phyloP scores from a whole-genome alignment of 2,113 vertebrate genomes.

The Capra hircus region DNA sequence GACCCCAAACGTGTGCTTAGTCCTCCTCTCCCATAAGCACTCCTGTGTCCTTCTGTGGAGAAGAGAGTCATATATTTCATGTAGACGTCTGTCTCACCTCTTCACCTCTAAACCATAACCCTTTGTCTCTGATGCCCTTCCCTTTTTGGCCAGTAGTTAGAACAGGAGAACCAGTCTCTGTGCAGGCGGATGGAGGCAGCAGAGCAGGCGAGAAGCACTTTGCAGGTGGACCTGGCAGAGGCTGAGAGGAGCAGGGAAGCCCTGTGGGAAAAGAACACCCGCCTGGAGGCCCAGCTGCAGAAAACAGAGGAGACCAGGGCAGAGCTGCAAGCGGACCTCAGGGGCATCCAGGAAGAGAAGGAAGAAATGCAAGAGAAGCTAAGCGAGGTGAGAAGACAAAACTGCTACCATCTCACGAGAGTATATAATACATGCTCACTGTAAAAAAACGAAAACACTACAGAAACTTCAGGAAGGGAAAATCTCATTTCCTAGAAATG shows the following conservation, averaged over 20 bases:
- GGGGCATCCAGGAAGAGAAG: slow-evolving; percentile 68
- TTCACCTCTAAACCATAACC: not conserved
- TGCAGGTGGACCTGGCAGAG: slow-evolving; percentile 73
- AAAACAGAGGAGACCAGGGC: slow-evolving; percentile 67
- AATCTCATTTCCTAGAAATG: not conserved
- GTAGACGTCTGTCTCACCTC: not conserved
- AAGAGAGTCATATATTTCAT: not conserved
- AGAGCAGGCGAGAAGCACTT: slow-evolving; percentile 66
- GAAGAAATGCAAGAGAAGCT: slow-evolving; percentile 69
- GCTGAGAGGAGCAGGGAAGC: slow-evolving; percentile 63
- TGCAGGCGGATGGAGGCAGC: slow-evolving; percentile 67
- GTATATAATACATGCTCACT: not conserved
- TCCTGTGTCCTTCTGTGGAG: not conserved
- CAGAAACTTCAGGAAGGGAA: not conserved
- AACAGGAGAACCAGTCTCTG: slow-evolving; percentile 80
- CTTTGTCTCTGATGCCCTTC: not conserved
- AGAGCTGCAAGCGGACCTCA: slow-evolving; percentile 67
- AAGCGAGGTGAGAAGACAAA: slow-evolving; percentile 77
- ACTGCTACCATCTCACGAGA: not conserved
- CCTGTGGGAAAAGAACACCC: slow-evolving; percentile 71
- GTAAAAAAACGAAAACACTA: not conserved
- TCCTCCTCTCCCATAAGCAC: not conserved
- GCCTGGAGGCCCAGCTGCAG: slow-evolving; percentile 75
- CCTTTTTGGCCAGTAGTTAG: slow-evolving; percentile 75
- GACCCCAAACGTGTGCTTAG: not conserved